Evolutionary conservation across 2,888 invertebrate species (phyloP).

Genomic region (Hirudinaria manillensis): DNA sequence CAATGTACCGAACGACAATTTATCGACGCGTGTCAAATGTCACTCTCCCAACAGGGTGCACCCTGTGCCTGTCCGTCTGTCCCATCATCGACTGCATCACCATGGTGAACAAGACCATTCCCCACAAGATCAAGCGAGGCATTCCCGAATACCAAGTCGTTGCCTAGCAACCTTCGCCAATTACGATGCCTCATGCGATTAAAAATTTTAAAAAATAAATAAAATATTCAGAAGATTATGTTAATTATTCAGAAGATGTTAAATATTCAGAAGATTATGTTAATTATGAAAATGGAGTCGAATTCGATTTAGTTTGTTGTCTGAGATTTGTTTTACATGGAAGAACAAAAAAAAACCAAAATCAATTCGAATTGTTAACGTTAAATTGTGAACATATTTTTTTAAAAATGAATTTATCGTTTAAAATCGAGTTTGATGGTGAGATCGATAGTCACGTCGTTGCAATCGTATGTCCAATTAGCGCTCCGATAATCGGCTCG

Average conservation of each 20-base stretch:
- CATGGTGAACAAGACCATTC: slow-evolving; percentile 82
- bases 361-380: neutral
- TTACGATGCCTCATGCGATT: neutral
- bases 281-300: neutral
- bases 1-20: no score
- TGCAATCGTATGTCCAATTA: no score
- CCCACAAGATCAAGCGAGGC: slow-evolving; percentile 63
- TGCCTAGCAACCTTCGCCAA: neutral
- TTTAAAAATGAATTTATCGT: neutral
- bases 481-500: no score
- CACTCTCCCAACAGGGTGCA: slow-evolving; percentile 72
- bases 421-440: neutral
- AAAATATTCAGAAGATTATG: neutral
- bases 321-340: neutral
- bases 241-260: neutral
- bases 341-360: neutral
- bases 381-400: no score
- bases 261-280: neutral
- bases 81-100: slow-evolving; percentile 97
- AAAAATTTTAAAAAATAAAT: neutral
- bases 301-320: neutral
- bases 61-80: slow-evolving; percentile 89
- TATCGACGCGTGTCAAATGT: no score
- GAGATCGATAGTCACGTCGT: neutral
- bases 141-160: slow-evolving; percentile 31